Evolutionary conservation across 2,113 vertebrate species (phyloP).

Genomic region (Cavia porcellus): DNA sequence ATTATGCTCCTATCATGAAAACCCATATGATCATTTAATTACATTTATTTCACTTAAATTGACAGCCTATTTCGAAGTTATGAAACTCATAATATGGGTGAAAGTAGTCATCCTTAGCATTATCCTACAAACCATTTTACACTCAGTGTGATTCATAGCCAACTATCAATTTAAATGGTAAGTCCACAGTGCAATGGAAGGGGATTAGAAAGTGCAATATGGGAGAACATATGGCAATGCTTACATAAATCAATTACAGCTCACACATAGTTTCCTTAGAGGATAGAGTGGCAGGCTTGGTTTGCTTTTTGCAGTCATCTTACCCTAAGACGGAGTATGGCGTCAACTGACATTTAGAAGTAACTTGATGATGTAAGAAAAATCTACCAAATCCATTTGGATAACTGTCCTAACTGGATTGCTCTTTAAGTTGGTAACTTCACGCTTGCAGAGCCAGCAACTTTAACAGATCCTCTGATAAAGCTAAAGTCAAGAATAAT

Average conservation of each 20-base stretch:
- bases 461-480: neutral
- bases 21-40: neutral
- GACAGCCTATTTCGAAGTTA: neutral
- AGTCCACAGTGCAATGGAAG: neutral
- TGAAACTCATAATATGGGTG: neutral
- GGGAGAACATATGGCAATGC: slow-evolving; percentile 26
- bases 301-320: neutral
- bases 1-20: neutral
- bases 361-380: slow-evolving; percentile 11
- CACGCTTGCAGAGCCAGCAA: neutral
- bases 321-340: neutral
- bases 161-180: slow-evolving; percentile 37
- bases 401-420: neutral
- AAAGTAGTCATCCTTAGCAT: neutral
- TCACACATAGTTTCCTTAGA: neutral
- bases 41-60: neutral
- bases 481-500: neutral
- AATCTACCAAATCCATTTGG: neutral
- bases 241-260: slow-evolving; percentile 12
- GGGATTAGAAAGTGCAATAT: slow-evolving; percentile 29
- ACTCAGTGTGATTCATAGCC: neutral
- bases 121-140: neutral
- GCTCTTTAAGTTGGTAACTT: neutral
- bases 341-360: neutral
- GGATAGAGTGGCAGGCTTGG: neutral